Base-by-base conservation (phyloP, 2,888 invertebrate species). In the Hypomecis punctinalis region DNA sequence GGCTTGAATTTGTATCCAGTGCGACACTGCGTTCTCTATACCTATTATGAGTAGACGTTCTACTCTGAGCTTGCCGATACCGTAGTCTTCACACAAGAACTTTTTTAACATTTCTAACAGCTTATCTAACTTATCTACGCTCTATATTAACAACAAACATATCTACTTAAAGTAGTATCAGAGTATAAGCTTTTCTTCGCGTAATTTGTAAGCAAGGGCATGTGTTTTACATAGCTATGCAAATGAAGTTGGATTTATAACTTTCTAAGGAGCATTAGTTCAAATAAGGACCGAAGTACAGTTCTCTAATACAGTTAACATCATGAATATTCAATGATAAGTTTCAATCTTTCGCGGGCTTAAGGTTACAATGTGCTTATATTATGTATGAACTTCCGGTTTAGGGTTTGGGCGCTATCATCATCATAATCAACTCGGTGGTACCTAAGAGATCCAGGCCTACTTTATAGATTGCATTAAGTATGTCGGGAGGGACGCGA, bases 321-420 rank as follows among this genome's bases (percentile, higher is more conserved):
- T 66, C 55, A 62, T 63, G 59, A 65, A 71, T 69, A 67, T 64
- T 49, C 66, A 69, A 62, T 54, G 46, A 58, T 51, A 49, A 61
- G 49, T 55, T 51, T 51, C 8, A 49, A 58, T 52, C 54, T 53
- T 61, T 66, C 52, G 46, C 60, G 37, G 42, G 52, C 36, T 36
- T 53, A 42, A 62, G 40, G 52, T 53, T 56, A 60, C 42, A 55
- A 40, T 53, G 42, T 51, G 53, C 36, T 53, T 67, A 43, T 59
- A 47, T 47, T 61, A 61, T 59, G 51, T 51, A 64, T 58, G 45
- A 61, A 58, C 43, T 51, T 63, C 54, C 55, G 45, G 48, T 46
- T 57, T 49, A 59, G 46, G 57, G 9, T 45, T 36, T 6, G 48
- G 35, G 10, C n/a, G n/a, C n/a, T n/a, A n/a, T n/a, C n/a, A n/a